Conservation (phyloP, 2,113 vertebrate genomes). For the Hiodon tergisus region DNA sequence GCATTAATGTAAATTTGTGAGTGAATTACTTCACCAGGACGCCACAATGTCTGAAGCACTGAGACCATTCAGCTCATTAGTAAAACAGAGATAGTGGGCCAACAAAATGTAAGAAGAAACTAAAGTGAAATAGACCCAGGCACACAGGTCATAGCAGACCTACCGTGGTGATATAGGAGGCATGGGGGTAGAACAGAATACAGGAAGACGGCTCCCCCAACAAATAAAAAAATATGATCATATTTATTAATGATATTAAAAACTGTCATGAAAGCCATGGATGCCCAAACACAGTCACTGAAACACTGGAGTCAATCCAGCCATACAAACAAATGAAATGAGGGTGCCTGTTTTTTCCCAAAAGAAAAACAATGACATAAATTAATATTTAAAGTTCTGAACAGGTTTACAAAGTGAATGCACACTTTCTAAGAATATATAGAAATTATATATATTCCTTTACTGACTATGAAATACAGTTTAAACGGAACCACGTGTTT, state of each 20-base stretch:
- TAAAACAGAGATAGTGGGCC: no score
- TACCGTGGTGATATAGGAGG: background rate
- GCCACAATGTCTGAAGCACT: no score
- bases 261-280: slow-evolving; percentile 32
- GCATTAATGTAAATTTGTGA: background rate
- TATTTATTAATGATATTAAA: slow-evolving; percentile 47
- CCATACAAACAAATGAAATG: slow-evolving; percentile 30
- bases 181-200: background rate
- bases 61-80: no score
- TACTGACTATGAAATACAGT: slow-evolving; percentile 25
- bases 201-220: slow-evolving; percentile 19
- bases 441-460: background rate
- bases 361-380: slow-evolving; percentile 1
- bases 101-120: no score
- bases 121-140: background rate
- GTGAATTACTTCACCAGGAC: background rate
- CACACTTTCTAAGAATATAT: slow-evolving; percentile 1
- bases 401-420: slow-evolving; percentile 1
- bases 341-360: background rate
- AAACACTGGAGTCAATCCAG: slow-evolving; percentile 29
- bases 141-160: no score
- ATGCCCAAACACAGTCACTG: slow-evolving; percentile 34
- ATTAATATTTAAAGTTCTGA: background rate
- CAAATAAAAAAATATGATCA: slow-evolving; percentile 30
- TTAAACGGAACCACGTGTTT: slow-evolving; percentile 21